These are phyloP conservation scores for Myiotriccus ornatus DNA, from an alignment of 2,797 vertebrate genomes.

Conservation along the genomic window DNA sequence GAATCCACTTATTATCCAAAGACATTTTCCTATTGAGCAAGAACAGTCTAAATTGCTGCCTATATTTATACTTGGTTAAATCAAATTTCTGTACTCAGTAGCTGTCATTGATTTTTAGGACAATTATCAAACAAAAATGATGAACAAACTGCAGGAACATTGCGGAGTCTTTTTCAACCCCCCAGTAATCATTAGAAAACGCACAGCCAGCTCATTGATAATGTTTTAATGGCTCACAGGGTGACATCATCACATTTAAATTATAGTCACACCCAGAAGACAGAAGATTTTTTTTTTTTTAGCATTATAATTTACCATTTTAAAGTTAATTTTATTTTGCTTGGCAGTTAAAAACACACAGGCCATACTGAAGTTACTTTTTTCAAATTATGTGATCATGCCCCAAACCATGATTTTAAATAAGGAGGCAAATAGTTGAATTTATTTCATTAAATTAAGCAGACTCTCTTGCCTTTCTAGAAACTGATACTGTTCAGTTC, in stretches of 20 bases:
- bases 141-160: conserved; percentile 62
- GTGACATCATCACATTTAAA: conserved; percentile 52
- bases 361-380: background rate
- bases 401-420: background rate
- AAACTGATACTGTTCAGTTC: background rate
- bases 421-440: background rate
- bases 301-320: conserved; percentile 26
- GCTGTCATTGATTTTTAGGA: conserved; percentile 71
- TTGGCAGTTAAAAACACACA: background rate
- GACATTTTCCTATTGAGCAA: conserved; percentile 74
- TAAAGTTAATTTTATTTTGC: conserved; percentile 48
- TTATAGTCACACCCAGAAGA: background rate
- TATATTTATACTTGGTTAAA: conserved; percentile 75
- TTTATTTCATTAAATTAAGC: conserved; percentile 35
- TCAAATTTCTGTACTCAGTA: conserved; percentile 71
- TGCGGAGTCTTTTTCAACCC: conserved; percentile 49
- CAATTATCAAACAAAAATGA: conserved; percentile 71
- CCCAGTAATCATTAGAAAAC: conserved; percentile 38
- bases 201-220: conserved; percentile 44
- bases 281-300: background rate
- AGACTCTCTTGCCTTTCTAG: background rate
- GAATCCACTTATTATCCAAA: conserved; percentile 80
- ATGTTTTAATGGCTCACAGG: conserved; percentile 19
- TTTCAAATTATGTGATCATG: background rate
- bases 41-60: conserved; percentile 70